Conservation (phyloP, 2,113 vertebrate species). For the Heterotilapia buettikoferi region DNA sequence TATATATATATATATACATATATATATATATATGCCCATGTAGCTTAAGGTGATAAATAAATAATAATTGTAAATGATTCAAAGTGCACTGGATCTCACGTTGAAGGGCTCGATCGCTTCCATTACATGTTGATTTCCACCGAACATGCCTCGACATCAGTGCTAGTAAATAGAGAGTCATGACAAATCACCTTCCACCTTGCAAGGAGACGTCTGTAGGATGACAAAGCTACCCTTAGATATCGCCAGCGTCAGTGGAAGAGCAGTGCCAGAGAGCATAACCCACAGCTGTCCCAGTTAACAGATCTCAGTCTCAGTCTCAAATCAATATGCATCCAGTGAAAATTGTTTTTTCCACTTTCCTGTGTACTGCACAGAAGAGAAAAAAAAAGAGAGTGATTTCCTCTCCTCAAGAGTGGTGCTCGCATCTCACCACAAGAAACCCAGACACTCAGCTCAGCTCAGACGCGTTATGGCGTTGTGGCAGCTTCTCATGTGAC, state of each 20-base stretch:
- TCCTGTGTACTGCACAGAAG: neutral
- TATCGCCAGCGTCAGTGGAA: conserved; percentile 11
- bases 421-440: neutral
- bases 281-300: conserved; percentile 9
- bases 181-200: conserved; percentile 22
- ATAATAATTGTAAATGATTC: conserved; percentile 19
- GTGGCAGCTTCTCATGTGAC: neutral
- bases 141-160: conserved; percentile 11
- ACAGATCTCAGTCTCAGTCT: neutral
- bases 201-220: conserved; percentile 10
- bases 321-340: conserved; percentile 22
- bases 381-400: neutral
- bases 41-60: neutral
- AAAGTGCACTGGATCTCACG: neutral
- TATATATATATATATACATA: neutral
- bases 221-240: conserved; percentile 26
- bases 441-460: conserved; percentile 3
- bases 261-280: neutral
- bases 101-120: neutral
- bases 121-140: conserved; percentile 8
- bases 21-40: no score
- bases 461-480: neutral
- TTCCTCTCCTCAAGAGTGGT: neutral
- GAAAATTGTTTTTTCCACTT: conserved; percentile 5
- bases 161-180: conserved; percentile 25